Percentiles rank a stretch among this genome's conserved stretches.
Evolutionary conservation across 2,888 invertebrate species (phyloP).

Genomic region (Limenitis camilla): DNA sequence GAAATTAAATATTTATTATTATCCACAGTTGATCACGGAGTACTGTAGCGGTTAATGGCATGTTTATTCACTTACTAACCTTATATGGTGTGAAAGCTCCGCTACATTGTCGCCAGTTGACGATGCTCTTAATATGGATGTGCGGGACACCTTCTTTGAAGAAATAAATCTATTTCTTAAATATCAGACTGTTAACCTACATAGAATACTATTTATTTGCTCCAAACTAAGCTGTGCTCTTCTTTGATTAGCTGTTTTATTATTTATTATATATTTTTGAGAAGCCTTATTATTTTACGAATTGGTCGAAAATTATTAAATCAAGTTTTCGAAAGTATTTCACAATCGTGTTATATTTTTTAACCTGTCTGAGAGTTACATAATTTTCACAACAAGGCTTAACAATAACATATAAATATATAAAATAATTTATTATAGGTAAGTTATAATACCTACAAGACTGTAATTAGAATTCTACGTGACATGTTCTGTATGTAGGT

Average conservation of each 20-base stretch:
- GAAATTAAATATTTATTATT: conserved; percentile 59
- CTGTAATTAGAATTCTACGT: conserved; percentile 2
- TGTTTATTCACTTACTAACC: conserved; percentile 57
- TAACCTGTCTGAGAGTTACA: too few species aligned
- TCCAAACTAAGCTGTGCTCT: too few species aligned
- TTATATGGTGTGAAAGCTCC: conserved; percentile 71
- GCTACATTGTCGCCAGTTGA: conserved; percentile 62
- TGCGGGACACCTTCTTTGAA: conserved; percentile 45
- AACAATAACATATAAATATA: not conserved
- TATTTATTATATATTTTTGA: too few species aligned
- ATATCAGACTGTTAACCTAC: too few species aligned
- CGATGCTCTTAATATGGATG: conserved; percentile 47
- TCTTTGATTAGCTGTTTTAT: too few species aligned
- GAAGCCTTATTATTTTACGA: too few species aligned
- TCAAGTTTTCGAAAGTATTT: too few species aligned
- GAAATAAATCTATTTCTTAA: conserved; percentile 19
- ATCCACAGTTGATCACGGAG: conserved; percentile 56
- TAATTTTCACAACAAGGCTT: too few species aligned
- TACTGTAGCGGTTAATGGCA: conserved; percentile 55
- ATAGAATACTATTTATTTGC: too few species aligned
- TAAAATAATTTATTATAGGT: too few species aligned
- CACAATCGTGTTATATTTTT: too few species aligned
- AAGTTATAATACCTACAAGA: not conserved
- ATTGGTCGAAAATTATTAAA: too few species aligned
- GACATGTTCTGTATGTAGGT: conserved; percentile 4